Evolutionary conservation across 2,888 invertebrate genomes (phyloP), one percentile per base, ranked within the genome.

Genomic region (Acrobasis suavella): DNA sequence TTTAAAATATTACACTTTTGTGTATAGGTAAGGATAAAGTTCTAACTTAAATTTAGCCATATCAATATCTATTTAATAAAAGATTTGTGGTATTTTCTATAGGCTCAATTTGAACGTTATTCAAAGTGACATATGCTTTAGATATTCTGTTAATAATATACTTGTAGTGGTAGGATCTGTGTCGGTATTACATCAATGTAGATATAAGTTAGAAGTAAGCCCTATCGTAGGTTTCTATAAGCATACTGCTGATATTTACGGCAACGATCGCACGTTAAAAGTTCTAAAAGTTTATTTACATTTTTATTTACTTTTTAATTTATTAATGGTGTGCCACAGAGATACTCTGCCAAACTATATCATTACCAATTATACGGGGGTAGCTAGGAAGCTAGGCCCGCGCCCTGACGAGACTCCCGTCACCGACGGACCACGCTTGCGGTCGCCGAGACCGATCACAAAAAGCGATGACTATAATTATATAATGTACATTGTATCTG

Each of bases 31-130:
- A 90, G 87, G 76, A 87, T 89, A 91, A 90, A 90, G 89, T 88
- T 89, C 85, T 90, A 92, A 93, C 91, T 92, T 92, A 92, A 92
- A 91, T 91, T 92, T 92, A 93, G 93, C 93, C 93, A 93, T 93
- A 93, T 93, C 93, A 93, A 91, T 92, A 91, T 91, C 91, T 92
- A 91, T 92, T 91, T 89, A 89, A 91, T 89, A 87, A 91, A 91
- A 92, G 91, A 92, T 91, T 91, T 90, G 91, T 92, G 92, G 92
- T 92, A 92, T 92, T 91, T 92, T 91, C 91, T 92, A 91, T 91
- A 92, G 91, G 92, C 92, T 91, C 91, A 91, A 91, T 91, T 91
- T 91, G 90, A 91, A 90, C 86, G 92, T 91, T 92, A 91, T 91
- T 91, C 90, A 91, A 92, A 91, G 90, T 91, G 92, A 91, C 91